phyloP scores from a whole-genome alignment of 2,797 vertebrate genomes.

The Acropternis orthonyx region DNA sequence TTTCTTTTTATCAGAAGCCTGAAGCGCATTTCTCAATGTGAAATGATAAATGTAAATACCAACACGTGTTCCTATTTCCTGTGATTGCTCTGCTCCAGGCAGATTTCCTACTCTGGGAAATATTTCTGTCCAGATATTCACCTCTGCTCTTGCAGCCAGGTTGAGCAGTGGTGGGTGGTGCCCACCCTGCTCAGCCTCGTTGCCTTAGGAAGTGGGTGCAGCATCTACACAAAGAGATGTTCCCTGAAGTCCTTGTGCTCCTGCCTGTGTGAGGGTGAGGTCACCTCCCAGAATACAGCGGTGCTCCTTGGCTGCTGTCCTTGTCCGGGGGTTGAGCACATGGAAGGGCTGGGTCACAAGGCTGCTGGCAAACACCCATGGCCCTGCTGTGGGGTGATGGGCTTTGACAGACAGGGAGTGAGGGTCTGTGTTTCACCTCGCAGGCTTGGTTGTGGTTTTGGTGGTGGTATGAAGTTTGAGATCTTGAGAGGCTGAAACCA shows the following conservation, averaged over 20 bases:
- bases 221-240: background rate
- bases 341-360: background rate
- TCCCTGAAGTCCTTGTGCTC: accelerated
- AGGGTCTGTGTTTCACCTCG: background rate
- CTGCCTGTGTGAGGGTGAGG: accelerated
- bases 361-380: background rate
- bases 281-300: accelerated
- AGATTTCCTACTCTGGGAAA: background rate
- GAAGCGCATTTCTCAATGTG: background rate
- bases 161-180: background rate
- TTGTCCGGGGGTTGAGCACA: accelerated
- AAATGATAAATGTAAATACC: background rate
- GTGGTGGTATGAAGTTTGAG: background rate
- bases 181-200: background rate
- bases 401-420: accelerated
- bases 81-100: background rate
- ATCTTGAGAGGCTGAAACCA: background rate
- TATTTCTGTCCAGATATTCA: background rate
- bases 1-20: background rate
- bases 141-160: background rate
- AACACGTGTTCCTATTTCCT: background rate
- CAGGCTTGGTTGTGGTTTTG: background rate
- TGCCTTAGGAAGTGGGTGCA: too few species aligned
- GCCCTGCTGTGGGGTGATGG: background rate
- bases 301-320: background rate